These are phyloP conservation scores for Tangara arthus DNA, from an alignment of 2,797 vertebrate genomes.

Conservation along the genomic window DNA sequence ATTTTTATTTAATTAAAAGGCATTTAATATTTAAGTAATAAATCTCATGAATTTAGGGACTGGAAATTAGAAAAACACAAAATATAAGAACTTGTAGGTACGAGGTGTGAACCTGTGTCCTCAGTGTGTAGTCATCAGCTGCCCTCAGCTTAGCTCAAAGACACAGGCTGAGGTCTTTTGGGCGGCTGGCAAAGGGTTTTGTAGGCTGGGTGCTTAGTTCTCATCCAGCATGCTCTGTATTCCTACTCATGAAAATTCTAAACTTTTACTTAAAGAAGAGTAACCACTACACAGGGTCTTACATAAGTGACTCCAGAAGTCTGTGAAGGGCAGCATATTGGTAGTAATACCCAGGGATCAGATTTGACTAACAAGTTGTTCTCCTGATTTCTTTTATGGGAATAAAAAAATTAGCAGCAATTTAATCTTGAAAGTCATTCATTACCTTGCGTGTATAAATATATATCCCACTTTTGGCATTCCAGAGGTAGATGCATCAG, in stretches of 20 bases:
- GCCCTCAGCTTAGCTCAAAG: background rate
- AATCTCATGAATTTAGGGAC: background rate
- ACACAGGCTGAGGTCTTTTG: background rate
- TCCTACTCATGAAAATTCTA: background rate
- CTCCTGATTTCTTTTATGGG: background rate
- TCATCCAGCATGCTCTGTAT: background rate
- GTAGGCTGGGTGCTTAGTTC: background rate
- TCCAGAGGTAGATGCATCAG: background rate
- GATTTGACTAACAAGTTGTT: background rate
- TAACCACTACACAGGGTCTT: background rate
- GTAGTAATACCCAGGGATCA: background rate
- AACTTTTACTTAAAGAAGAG: background rate
- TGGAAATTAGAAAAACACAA: background rate
- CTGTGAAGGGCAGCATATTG: background rate
- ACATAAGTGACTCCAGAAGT: background rate
- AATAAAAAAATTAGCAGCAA: background rate
- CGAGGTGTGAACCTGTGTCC: background rate
- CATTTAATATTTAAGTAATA: background rate
- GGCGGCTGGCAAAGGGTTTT: rapidly evolving
- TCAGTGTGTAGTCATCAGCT: background rate
- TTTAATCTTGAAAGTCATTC: background rate
- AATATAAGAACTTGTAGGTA: background rate
- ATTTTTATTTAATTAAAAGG: background rate
- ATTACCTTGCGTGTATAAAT: background rate
- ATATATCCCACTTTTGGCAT: background rate